Conservation (phyloP, 1,140 invertebrate genomes). For the Rhopalosiphum maidis region DNA sequence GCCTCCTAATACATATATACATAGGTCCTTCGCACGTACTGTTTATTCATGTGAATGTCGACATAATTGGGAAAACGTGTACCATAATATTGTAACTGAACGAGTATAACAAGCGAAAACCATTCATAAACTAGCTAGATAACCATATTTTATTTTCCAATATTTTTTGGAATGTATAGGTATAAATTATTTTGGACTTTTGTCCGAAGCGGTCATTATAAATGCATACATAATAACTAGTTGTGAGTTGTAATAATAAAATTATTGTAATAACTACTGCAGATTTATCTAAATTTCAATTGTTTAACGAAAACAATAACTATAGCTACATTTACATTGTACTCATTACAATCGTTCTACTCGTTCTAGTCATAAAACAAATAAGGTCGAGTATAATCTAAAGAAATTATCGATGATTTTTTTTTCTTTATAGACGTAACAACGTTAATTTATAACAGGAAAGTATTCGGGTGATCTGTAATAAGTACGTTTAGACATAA, state of each 20-base stretch:
- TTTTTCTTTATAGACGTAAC: neutral
- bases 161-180: neutral
- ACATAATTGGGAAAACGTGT: neutral
- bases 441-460: neutral
- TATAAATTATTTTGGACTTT: neutral
- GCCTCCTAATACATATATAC: neutral
- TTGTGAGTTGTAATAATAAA: too few species aligned
- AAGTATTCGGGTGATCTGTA: neutral
- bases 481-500: neutral
- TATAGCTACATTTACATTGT: neutral
- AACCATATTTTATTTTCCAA: slow-evolving; percentile 15
- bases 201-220: neutral
- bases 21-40: neutral
- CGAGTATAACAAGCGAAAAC: neutral
- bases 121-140: neutral
- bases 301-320: neutral
- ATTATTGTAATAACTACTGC: too few species aligned
- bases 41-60: neutral
- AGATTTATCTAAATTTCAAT: neutral
- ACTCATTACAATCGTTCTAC: neutral
- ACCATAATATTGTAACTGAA: neutral
- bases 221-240: too few species aligned
- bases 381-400: neutral
- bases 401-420: neutral
- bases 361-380: neutral